These are phyloP conservation scores for Sturnira hondurensis DNA, from an alignment of 2,113 vertebrate species.

Conservation along the genomic window DNA sequence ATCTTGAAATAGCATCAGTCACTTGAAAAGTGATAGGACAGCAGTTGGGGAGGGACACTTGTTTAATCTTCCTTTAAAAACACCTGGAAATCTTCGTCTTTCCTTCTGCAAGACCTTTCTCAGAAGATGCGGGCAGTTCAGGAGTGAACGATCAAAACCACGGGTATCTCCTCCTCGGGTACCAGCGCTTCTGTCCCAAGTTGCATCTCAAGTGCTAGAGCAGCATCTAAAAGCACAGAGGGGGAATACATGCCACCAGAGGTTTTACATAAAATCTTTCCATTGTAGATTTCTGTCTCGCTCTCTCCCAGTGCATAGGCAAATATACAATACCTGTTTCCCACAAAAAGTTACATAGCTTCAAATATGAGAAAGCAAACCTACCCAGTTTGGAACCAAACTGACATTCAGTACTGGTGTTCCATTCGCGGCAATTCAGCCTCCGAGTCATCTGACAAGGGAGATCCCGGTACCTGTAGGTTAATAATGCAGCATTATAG, in stretches of 20 bases:
- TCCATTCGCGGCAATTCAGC: constrained; percentile 74
- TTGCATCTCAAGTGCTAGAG: neutral
- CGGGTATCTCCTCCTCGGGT: neutral
- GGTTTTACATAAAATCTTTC: neutral
- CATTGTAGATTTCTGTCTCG: neutral
- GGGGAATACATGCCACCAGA: neutral
- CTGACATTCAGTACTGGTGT: constrained; percentile 59
- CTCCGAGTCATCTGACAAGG: constrained; percentile 66
- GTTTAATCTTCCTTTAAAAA: constrained; percentile 27
- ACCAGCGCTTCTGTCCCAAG: neutral
- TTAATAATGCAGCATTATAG: neutral
- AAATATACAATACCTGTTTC: neutral
- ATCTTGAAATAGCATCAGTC: constrained; percentile 36
- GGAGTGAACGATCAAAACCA: neutral
- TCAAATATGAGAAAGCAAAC: constrained; percentile 14
- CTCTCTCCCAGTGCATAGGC: neutral
- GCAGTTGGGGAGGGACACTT: neutral
- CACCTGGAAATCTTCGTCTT: neutral
- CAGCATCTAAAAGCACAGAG: constrained; percentile 49
- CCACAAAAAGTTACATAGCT: neutral
- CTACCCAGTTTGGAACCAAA: constrained; percentile 42
- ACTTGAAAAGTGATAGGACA: neutral
- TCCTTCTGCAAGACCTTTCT: constrained; percentile 19
- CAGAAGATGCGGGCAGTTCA: constrained; percentile 22
- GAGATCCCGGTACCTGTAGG: constrained; percentile 71